phyloP scores from a whole-genome alignment of 2,888 invertebrate genomes.

The Diploptera punctata region DNA sequence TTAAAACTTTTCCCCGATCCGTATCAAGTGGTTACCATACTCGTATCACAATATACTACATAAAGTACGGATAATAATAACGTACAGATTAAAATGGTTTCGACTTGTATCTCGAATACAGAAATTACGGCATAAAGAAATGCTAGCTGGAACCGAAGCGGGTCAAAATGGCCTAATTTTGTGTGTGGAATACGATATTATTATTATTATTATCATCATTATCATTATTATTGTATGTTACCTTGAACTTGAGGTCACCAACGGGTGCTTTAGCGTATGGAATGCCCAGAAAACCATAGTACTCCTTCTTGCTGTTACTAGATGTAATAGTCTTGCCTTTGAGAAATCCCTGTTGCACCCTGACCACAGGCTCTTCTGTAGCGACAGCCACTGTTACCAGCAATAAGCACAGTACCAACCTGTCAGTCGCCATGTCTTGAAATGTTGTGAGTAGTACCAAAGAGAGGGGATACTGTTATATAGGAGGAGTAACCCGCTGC shows the following conservation, averaged over 20 bases:
- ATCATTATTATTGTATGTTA: neutral
- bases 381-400: neutral
- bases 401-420: neutral
- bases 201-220: too few relatives aligned
- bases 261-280: conserved; percentile 17
- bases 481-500: neutral
- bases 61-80: too few relatives aligned
- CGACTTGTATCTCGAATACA: too few relatives aligned
- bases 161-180: too few relatives aligned
- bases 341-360: conserved; percentile 3
- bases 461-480: neutral
- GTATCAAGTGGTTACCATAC: too few relatives aligned
- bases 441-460: neutral
- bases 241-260: conserved; percentile 12
- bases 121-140: too few relatives aligned
- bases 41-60: too few relatives aligned
- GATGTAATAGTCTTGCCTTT: neutral
- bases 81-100: too few relatives aligned
- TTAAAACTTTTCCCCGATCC: too few relatives aligned
- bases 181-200: too few relatives aligned
- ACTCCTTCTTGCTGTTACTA: neutral
- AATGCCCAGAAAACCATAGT: neutral
- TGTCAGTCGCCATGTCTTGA: neutral
- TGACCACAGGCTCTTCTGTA: neutral
- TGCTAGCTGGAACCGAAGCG: too few relatives aligned